Evolutionary conservation across 2,888 invertebrate species (phyloP), one percentile per base, ranked within the genome.

Genomic region (Ichneumon xanthorius): DNA sequence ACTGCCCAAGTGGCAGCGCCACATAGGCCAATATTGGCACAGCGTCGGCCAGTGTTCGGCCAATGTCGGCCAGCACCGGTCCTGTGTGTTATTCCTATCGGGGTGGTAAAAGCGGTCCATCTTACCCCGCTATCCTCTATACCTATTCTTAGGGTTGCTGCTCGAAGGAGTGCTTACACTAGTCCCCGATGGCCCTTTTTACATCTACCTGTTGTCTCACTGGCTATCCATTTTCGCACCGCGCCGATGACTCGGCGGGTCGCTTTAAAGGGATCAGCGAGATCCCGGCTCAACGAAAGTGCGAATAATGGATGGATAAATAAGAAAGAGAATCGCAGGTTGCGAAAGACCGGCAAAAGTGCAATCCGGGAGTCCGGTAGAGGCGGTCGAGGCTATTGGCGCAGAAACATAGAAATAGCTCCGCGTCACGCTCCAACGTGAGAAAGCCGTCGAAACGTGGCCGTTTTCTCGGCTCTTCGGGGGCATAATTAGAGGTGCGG

Each of bases 191-290:
- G 77, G 70, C 73, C 78, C 84, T 76, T 70, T 72, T 73, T 22
- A 55, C 58, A 83, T 86, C 90, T 92, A 90, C 91, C 91, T 92
- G 91, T 89, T 88, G 87, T 89, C 87, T 88, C 63, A 77, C 71
- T 37, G 50, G 68, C 73, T 58, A 26, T 50, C 53, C 55, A 63
- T 45, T 72, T 61, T 72, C 84, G 88, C 83, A 48, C 65, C 65
- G 87, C 87, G 70, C 88, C 86, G 88, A 89, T 89, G 89, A 87
- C 88, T 88, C 88, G 79, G 77, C 78, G 70, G 87, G 80, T 90
- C 89, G 82, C 89, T 92, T 92, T 91, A 89, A 91, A 89, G 89
- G 91, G 91, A 92, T 92, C 90, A 91, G 89, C 88, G 86, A 88
- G 88, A 89, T 89, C 90, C 88, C 88, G 48, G 53, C 71, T 72